phyloP scores from a whole-genome alignment of 2,888 invertebrate species.

The Chloroclysta siterata region DNA sequence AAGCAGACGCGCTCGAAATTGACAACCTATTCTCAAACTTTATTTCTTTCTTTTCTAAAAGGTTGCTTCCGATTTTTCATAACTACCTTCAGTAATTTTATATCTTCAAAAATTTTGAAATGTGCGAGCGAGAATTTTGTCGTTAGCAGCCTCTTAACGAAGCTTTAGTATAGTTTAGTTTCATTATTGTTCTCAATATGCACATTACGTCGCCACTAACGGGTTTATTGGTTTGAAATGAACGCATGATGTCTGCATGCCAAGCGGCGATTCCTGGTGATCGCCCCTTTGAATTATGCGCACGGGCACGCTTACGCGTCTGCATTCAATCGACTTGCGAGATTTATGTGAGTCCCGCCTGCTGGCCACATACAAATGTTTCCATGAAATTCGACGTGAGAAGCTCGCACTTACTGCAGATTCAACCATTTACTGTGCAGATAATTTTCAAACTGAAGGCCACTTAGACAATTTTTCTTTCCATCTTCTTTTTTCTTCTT shows the following conservation, averaged over 20 bases:
- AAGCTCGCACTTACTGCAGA: constrained; percentile 45
- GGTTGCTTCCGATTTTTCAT: too few species aligned
- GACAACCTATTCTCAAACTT: too few species aligned
- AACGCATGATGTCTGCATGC: constrained; percentile 77
- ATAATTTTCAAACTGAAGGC: constrained; percentile 8
- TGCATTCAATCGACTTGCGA: constrained; percentile 74
- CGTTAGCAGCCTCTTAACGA: too few species aligned
- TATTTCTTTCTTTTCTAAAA: too few species aligned
- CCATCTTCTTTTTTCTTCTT: too few species aligned
- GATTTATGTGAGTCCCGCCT: constrained; percentile 73
- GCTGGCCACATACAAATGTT: constrained; percentile 69
- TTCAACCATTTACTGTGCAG: constrained; percentile 16
- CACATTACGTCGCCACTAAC: constrained; percentile 77
- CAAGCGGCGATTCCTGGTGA: constrained; percentile 79
- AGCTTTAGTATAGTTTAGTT: too few species aligned
- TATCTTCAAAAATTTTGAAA: too few species aligned
- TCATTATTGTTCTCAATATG: constrained; percentile 66
- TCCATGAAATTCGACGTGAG: constrained; percentile 68
- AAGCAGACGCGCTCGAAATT: too few species aligned
- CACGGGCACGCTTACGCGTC: constrained; percentile 75
- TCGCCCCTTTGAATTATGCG: constrained; percentile 83
- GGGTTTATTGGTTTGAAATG: constrained; percentile 80
- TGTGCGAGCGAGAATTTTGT: too few species aligned
- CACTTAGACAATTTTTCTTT: too few species aligned
- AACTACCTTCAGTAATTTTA: too few species aligned